These are phyloP conservation scores for Mythimna impura DNA, from an alignment of 2,888 invertebrate genomes.

Conservation along the genomic window DNA sequence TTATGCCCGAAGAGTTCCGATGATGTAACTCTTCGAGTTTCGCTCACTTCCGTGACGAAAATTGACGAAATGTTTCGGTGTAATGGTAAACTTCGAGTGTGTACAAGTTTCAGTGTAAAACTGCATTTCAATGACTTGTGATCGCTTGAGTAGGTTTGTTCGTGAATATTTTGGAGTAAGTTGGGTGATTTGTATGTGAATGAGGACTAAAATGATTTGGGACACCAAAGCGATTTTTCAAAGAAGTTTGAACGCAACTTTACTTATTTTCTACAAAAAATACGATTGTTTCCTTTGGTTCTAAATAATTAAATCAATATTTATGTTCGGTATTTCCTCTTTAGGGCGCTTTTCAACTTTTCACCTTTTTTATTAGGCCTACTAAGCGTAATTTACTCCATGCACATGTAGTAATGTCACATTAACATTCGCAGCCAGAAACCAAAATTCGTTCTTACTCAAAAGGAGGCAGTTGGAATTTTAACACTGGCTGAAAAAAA, in stretches of 20 bases:
- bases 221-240: neutral
- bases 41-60: constrained; percentile 74
- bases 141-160: constrained; percentile 38
- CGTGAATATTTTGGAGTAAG: constrained; percentile 36
- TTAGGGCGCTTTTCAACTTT: neutral
- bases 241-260: neutral
- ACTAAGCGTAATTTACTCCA: neutral
- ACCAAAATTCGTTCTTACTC: too few species aligned
- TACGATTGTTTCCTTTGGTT: too few species aligned
- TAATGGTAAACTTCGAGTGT: constrained; percentile 71
- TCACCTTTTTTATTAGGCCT: neutral
- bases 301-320: neutral
- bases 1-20: constrained; percentile 33
- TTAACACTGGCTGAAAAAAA: constrained; percentile 1
- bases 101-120: constrained; percentile 80
- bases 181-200: constrained; percentile 36
- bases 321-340: neutral
- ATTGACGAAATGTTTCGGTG: constrained; percentile 78
- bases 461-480: neutral
- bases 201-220: neutral
- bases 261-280: neutral
- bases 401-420: neutral
- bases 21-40: constrained; percentile 78
- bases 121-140: constrained; percentile 68
- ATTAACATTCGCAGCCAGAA: too few species aligned